Conservation (phyloP, 2,113 vertebrate species). For the Sinocyclocheilus anophthalmus region DNA sequence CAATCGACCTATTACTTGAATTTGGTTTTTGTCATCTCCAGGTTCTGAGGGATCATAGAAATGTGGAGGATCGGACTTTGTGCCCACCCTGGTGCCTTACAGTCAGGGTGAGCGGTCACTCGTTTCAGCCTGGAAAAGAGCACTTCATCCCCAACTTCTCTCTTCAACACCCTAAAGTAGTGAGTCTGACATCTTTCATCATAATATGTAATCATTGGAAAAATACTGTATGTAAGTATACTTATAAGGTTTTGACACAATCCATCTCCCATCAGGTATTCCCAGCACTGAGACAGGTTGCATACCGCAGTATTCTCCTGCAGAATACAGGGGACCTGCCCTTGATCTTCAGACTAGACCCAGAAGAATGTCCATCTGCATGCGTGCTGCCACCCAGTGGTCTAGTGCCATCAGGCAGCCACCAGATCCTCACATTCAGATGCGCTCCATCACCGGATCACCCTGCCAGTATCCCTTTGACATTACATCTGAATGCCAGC, state of each 20-base stretch:
- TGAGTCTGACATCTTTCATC: constrained; percentile 52
- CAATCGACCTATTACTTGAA: neutral
- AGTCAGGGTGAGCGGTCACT: constrained; percentile 82
- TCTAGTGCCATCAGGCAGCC: constrained; percentile 75
- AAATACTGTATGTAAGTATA: neutral
- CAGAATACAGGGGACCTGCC: constrained; percentile 77
- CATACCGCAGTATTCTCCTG: constrained; percentile 81
- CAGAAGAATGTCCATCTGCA: constrained; percentile 67
- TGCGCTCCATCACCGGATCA: constrained; percentile 72
- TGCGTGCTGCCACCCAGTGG: constrained; percentile 79
- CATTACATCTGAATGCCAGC: constrained; percentile 82
- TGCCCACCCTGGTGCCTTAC: constrained; percentile 86
- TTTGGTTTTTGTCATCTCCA: constrained; percentile 50
- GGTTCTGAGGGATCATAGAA: constrained; percentile 74
- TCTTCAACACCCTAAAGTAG: constrained; percentile 75
- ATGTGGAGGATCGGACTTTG: constrained; percentile 73
- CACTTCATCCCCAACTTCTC: constrained; percentile 79
- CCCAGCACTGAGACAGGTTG: constrained; percentile 72
- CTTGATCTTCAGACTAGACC: constrained; percentile 79
- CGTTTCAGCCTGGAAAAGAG: constrained; percentile 72
- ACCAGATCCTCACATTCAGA: constrained; percentile 84
- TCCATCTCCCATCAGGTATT: constrained; percentile 77
- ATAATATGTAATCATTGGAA: neutral
- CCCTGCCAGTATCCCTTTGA: constrained; percentile 70
- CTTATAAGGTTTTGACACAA: neutral